Conservation (phyloP, 2,888 invertebrate species). For the Siphlonurus alternatus region DNA sequence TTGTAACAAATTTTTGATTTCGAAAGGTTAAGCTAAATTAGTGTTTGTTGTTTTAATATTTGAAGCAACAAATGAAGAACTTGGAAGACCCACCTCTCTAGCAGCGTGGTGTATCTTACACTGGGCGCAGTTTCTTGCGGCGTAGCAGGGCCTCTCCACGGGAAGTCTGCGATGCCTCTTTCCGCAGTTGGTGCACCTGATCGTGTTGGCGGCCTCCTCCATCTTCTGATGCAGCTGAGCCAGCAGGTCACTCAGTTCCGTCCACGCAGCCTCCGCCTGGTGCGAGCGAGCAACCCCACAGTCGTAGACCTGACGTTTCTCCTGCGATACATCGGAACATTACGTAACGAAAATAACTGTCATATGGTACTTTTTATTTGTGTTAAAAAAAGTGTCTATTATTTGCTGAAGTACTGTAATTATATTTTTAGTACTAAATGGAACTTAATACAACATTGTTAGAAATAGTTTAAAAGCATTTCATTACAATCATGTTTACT, state of each 20-base stretch:
- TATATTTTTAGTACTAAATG: too few species aligned
- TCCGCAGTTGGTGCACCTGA: constrained; percentile 88
- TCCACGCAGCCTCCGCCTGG: constrained; percentile 74
- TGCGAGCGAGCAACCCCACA: constrained; percentile 52
- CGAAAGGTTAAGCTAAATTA: too few species aligned
- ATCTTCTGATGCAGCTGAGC: constrained; percentile 84
- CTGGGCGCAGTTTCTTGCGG: constrained; percentile 76
- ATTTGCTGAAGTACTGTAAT: too few species aligned
- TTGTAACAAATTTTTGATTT: too few species aligned
- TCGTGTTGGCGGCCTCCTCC: constrained; percentile 86
- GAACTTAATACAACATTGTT: too few species aligned
- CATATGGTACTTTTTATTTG: too few species aligned
- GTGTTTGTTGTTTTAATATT: too few species aligned
- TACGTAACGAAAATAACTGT: not conserved
- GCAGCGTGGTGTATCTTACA: constrained; percentile 83
- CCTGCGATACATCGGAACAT: constrained; percentile 29
- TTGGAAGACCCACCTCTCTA: constrained; percentile 72
- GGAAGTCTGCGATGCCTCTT: constrained; percentile 74
- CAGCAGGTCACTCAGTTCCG: constrained; percentile 70
- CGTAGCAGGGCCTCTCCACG: constrained; percentile 76
- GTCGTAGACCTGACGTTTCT: constrained; percentile 55
- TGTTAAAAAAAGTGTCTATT: too few species aligned
- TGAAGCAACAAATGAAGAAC: too few species aligned
- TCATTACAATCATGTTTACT: too few species aligned
- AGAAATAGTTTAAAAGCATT: too few species aligned